Conservation (phyloP, 1,140 invertebrate species). For the Heliconius melpomene region DNA sequence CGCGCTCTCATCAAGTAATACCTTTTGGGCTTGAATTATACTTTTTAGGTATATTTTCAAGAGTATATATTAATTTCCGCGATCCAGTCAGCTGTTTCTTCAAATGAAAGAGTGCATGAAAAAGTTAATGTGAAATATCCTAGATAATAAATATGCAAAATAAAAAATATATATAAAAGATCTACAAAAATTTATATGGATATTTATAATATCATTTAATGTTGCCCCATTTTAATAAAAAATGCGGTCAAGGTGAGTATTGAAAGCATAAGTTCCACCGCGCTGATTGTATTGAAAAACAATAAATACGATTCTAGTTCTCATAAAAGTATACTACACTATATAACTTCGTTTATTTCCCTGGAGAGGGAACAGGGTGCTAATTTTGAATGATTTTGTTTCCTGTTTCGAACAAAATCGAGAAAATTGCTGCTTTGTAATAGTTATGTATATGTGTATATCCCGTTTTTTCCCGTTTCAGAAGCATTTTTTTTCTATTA, state of each 20-base stretch:
- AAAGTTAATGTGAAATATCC: neutral
- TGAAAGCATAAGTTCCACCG: conserved; percentile 13
- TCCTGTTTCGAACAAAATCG: neutral
- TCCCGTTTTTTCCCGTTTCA: no score
- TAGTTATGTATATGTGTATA: neutral
- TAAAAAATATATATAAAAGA: neutral
- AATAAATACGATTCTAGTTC: conserved; percentile 1
- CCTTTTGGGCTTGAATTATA: no score
- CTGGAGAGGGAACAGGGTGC: neutral
- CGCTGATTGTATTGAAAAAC: conserved; percentile 12
- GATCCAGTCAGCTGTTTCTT: no score
- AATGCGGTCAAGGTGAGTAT: conserved; percentile 5
- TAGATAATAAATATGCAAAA: neutral
- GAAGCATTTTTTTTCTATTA: no score
- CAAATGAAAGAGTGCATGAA: no score
- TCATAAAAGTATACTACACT: conserved; percentile 7
- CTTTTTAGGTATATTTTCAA: no score
- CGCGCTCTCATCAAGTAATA: neutral
- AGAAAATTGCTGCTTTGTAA: neutral
- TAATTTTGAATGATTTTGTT: neutral
- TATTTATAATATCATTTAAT: neutral
- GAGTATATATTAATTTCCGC: no score
- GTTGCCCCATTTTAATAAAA: neutral
- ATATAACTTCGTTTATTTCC: neutral
- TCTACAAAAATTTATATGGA: neutral